phyloP scores from a whole-genome alignment of 2,113 vertebrate species.

The Leptobrachium ailaonicum region DNA sequence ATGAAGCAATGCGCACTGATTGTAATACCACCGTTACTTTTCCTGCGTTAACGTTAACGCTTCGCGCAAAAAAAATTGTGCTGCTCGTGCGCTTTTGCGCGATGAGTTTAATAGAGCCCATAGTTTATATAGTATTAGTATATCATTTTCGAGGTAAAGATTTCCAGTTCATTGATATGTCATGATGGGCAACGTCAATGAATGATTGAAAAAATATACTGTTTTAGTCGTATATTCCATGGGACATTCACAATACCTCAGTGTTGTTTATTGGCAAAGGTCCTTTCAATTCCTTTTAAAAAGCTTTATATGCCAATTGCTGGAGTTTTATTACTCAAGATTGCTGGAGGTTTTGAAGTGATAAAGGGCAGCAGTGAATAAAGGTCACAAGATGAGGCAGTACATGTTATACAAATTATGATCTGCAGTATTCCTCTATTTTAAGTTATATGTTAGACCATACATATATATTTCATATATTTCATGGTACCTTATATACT shows the following conservation, averaged over 20 bases:
- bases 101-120: no score
- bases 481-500: no score
- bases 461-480: no score
- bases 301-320: slow-evolving; percentile 29
- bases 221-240: background rate
- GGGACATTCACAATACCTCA: background rate
- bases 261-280: background rate
- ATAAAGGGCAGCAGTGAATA: slow-evolving; percentile 36
- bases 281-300: slow-evolving; percentile 33
- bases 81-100: no score
- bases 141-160: no score
- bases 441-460: background rate
- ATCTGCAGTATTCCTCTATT: slow-evolving; percentile 25
- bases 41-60: no score
- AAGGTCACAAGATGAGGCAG: slow-evolving; percentile 34
- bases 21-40: no score
- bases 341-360: slow-evolving; percentile 40
- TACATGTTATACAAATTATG: slow-evolving; percentile 12
- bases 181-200: background rate
- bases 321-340: slow-evolving; percentile 40
- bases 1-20: no score
- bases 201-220: slow-evolving; percentile 7
- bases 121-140: no score
- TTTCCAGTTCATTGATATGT: background rate
- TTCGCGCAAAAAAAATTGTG: no score